Evolutionary conservation across 2,113 vertebrate genomes (phyloP), one percentile per base, ranked within the genome.

Genomic region (Pleuronectes platessa): DNA sequence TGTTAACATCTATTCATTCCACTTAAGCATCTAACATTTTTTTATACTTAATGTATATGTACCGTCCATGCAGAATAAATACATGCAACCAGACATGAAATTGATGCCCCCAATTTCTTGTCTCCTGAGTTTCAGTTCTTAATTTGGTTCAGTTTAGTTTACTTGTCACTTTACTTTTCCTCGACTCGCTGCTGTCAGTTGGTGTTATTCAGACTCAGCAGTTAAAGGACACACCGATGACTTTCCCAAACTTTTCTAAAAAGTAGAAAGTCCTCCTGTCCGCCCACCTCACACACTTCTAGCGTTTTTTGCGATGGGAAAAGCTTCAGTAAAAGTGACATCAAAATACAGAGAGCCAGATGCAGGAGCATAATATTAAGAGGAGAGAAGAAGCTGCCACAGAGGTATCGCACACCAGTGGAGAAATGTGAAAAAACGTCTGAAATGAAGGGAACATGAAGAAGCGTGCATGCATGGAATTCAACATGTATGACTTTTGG

Each of bases 141-240:
- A 47, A 17, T 47, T 47, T 18, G 47, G 17, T 8, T 51, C 47
- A 51, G 47, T 18, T 51, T 7, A 15, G 15, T 56, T 56, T 7
- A 11, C 4, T 12, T 24, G 31, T 20, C 5, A n/a, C 12, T 23
- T 31, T 15, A 59, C 23, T 17, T 59, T 56, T 24, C 54, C 21
- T 24, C 10, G 53, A 54, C 53, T 21, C 10, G 18, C 53, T 26
- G 23, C 55, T 58, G 55, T 24, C 23, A 58, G 55, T 26, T 26
- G 55, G 11, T 26, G 55, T 58, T 58, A 58, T 8, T 58, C 55
- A 58, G 55, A 58, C 12, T 59, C 56, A 27, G 56, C 56, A 59
- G 56, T 14, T n/a, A 27, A 59, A 26, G 56, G 56, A 59, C 56
- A 59, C 6, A 2, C 11, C 10, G 1, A 55, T 23, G 3, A 55